Evolutionary conservation across 2,888 invertebrate species (phyloP), one percentile per base, ranked within the genome.

Genomic region (Morinoia aosen): DNA sequence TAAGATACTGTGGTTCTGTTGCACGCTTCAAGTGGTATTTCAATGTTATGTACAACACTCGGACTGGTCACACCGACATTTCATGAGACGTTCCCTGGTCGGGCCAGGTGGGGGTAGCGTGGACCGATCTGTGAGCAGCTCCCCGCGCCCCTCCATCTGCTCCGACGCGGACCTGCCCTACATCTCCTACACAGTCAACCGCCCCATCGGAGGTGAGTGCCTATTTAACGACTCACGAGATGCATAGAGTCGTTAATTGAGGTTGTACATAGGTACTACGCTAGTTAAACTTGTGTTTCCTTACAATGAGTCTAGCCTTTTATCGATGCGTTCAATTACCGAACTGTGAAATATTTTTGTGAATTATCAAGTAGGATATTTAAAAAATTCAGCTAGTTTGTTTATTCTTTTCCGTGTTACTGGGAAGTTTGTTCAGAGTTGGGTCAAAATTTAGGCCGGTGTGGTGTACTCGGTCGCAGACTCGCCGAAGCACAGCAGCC

Each of bases 141-240:
- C 96, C 2, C 96, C 96, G 0, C 96, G 96, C 25, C 96, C 96
- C 0, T 99, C 99, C 97, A 98, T 99, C 19, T 99, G 99, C 97
- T 98, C 98, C 0, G 98, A 99, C 97, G 98, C 98, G 0, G 99
- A 99, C 97, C 97, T 99, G 95, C 99, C 99, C 0, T 99, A 99
- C 97, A 98, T 99, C 97, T 99, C 99, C 0, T 99, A 99, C 97
- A 99, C 99, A 0, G 98, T 98, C 0, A 99, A 98, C 97, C 97
- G 98, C 96, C 99, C 99, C 19, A 99, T 99, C 95, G 99, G 99
- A 97, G 98, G 98, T 98, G 97, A 97, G 96, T 95, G 95, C 10
- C 25, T 76, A 14, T 88, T n/a, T n/a, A n/a, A n/a, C n/a, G n/a
- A n/a, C 25, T 64, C 25, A 64, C n/a, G n/a, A n/a, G n/a, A n/a